Evolutionary conservation across 2,113 vertebrate species (phyloP).

Genomic region (Galemys pyrenaicus): DNA sequence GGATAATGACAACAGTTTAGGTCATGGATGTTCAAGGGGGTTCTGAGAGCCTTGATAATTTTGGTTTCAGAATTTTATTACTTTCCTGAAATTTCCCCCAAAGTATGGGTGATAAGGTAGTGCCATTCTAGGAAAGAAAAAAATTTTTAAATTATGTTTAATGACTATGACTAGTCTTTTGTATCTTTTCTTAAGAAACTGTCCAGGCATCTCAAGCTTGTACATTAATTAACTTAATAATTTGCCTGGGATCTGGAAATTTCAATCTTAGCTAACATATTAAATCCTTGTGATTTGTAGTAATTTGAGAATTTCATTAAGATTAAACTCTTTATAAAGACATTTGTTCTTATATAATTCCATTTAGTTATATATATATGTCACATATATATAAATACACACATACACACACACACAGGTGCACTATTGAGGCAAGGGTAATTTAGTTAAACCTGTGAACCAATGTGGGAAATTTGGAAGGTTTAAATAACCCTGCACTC

Average conservation of each 20-base stretch:
- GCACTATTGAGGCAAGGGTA: not conserved
- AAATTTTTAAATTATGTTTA: not conserved
- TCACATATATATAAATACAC: not conserved
- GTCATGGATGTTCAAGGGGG: not conserved
- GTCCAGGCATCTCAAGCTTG: not conserved
- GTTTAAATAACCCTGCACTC: conserved; percentile 2
- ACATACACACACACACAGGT: not conserved
- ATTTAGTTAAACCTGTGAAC: conserved; percentile 5
- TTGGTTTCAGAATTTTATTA: conserved; percentile 29
- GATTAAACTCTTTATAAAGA: not conserved
- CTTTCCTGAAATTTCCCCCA: not conserved
- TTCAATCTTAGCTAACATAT: not conserved
- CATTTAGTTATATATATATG: not conserved
- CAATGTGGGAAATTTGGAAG: conserved; percentile 12
- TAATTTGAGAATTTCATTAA: conserved; percentile 28
- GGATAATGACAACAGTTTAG: not conserved
- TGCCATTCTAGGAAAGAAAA: conserved; percentile 8
- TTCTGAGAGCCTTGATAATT: conserved; percentile 44
- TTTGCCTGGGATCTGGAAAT: conserved; percentile 10
- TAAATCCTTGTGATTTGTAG: conserved; percentile 29
- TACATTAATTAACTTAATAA: conserved; percentile 13
- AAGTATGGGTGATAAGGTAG: not conserved
- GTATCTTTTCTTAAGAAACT: conserved; percentile 24
- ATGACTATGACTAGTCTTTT: not conserved
- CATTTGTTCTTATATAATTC: not conserved